Evolutionary conservation across 2,888 invertebrate genomes (phyloP).

Genomic region (Iselma pallidipennis): DNA sequence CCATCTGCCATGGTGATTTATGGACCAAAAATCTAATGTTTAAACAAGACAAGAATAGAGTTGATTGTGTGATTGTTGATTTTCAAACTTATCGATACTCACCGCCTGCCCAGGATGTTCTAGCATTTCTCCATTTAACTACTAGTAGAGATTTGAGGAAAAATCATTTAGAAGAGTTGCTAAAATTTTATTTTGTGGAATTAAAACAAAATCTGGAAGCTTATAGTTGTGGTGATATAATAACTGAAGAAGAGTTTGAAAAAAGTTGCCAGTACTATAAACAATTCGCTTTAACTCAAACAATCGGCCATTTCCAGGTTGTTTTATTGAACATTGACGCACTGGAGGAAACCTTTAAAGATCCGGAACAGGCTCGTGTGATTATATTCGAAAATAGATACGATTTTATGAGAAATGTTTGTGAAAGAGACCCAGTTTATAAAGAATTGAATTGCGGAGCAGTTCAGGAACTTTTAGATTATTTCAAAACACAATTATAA

Average conservation of each 20-base stretch:
- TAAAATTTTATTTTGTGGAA: slow-evolving; percentile 33
- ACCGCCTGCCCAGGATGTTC: slow-evolving; percentile 41
- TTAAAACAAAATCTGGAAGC: slow-evolving; percentile 26
- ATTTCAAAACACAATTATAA: slow-evolving; percentile 12
- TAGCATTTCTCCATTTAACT: slow-evolving; percentile 37
- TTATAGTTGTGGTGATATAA: slow-evolving; percentile 26
- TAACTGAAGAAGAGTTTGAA: slow-evolving; percentile 32
- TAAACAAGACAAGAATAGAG: slow-evolving; percentile 34
- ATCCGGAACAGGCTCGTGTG: slow-evolving; percentile 21
- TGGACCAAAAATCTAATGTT: slow-evolving; percentile 59
- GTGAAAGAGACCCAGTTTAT: slow-evolving; percentile 31
- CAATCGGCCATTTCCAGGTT: slow-evolving; percentile 33
- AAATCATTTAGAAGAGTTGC: slow-evolving; percentile 23
- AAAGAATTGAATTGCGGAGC: slow-evolving; percentile 27
- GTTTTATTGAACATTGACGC: slow-evolving; percentile 31
- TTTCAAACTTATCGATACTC: slow-evolving; percentile 41
- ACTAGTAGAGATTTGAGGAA: slow-evolving; percentile 31
- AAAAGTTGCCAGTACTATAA: slow-evolving; percentile 36
- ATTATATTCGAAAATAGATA: slow-evolving; percentile 32
- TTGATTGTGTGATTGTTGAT: slow-evolving; percentile 40
- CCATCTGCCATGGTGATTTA: slow-evolving; percentile 55
- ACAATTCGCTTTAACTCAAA: slow-evolving; percentile 36
- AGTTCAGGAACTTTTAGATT: slow-evolving; percentile 29
- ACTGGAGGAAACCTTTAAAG: slow-evolving; percentile 28
- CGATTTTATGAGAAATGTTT: slow-evolving; percentile 27